phyloP scores from a whole-genome alignment of 2,113 vertebrate species.

The Philantomba maxwellii region DNA sequence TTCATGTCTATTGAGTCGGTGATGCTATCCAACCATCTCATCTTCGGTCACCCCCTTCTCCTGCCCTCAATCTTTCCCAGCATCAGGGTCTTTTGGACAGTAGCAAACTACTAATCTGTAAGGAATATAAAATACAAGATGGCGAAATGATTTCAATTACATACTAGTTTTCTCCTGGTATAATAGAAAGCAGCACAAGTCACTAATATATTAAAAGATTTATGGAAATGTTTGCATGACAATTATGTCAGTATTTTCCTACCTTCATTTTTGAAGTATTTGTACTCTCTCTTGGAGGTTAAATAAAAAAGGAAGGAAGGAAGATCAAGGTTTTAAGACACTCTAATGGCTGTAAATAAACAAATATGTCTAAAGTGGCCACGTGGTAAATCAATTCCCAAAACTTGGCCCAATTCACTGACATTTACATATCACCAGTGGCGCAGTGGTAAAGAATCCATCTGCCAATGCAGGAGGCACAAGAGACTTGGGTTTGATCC shows the following conservation, averaged over 20 bases:
- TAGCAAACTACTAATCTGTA: background rate
- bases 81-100: background rate
- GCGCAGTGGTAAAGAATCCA: background rate
- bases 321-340: background rate
- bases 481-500: background rate
- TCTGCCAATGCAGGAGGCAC: rapidly evolving
- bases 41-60: background rate
- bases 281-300: background rate
- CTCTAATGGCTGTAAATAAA: background rate
- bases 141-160: background rate
- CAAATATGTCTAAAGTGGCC: background rate
- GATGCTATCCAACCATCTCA: background rate
- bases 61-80: background rate
- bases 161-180: background rate
- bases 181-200: conserved; percentile 20
- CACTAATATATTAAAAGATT: conserved; percentile 1
- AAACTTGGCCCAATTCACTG: background rate
- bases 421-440: background rate
- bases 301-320: background rate
- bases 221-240: background rate
- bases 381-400: background rate
- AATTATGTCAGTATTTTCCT: background rate
- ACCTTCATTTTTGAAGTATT: conserved; percentile 23
- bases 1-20: background rate
- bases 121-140: background rate